Percentiles rank a stretch among this genome's conserved stretches.
Conservation (phyloP, 2,888 invertebrate species). For the Physocephala rufipes region DNA sequence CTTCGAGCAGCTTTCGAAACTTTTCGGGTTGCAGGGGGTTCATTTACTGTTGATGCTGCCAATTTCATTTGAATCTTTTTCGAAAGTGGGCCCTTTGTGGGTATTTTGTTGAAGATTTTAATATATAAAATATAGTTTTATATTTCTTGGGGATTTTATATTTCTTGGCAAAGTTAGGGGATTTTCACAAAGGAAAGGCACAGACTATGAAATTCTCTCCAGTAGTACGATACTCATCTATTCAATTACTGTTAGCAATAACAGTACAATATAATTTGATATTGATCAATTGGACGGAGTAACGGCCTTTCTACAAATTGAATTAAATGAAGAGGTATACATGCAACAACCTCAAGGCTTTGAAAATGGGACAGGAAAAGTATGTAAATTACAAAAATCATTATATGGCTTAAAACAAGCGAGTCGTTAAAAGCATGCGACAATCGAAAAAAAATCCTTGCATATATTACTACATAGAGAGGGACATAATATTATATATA, state of each 20-base stretch:
- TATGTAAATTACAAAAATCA: neutral
- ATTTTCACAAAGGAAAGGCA: neutral
- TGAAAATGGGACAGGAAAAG: neutral
- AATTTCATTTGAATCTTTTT: too few species aligned
- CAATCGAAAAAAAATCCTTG: neutral
- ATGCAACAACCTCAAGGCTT: neutral
- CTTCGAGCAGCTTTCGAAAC: too few species aligned
- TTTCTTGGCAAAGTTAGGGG: too few species aligned
- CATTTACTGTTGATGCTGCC: too few species aligned
- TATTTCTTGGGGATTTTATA: too few species aligned
- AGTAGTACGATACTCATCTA: neutral
- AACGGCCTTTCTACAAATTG: constrained; percentile 39
- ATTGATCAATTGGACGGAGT: constrained; percentile 26
- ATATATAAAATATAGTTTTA: too few species aligned
- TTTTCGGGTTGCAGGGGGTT: too few species aligned
- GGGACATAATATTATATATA: too few species aligned
- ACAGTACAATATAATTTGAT: neutral
- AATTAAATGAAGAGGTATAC: neutral
- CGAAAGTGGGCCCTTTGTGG: too few species aligned
- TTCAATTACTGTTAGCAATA: neutral
- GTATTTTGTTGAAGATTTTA: too few species aligned
- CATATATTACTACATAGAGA: neutral
- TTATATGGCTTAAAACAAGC: neutral
- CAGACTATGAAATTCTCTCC: constrained; percentile 1
- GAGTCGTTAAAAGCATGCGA: neutral